phyloP scores from a whole-genome alignment of 2,113 vertebrate species.

The Odobenus rosmarus region DNA sequence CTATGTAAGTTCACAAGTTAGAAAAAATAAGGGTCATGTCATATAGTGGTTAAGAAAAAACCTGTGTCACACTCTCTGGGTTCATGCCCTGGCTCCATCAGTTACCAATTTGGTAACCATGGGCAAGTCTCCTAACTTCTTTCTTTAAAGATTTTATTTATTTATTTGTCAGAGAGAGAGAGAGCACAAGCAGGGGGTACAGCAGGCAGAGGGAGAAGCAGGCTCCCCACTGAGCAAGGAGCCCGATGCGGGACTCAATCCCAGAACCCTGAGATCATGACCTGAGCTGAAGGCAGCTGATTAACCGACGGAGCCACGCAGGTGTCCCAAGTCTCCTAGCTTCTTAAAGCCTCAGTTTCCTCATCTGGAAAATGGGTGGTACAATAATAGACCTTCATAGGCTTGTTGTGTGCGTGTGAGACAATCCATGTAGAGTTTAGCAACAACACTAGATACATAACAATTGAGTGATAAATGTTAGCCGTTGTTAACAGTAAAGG shows the following conservation, averaged over 20 bases:
- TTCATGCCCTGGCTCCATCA: not conserved
- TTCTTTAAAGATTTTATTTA: not conserved
- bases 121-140: not conserved
- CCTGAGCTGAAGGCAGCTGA: too few species aligned
- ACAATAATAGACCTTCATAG: not conserved
- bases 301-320: too few species aligned
- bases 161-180: too few species aligned
- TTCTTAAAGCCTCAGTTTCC: not conserved
- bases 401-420: not conserved
- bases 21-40: not conserved
- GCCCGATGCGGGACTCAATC: too few species aligned
- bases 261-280: too few species aligned
- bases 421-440: not conserved
- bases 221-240: too few species aligned
- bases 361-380: not conserved
- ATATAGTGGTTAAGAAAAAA: not conserved
- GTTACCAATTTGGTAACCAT: not conserved
- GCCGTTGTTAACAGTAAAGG: not conserved
- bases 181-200: too few species aligned
- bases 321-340: not conserved
- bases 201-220: too few species aligned
- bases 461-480: not conserved
- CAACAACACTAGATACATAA: not conserved
- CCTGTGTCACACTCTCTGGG: not conserved
- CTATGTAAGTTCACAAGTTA: not conserved